phyloP scores from a whole-genome alignment of 2,113 vertebrate genomes.

The Platichthys flesus region DNA sequence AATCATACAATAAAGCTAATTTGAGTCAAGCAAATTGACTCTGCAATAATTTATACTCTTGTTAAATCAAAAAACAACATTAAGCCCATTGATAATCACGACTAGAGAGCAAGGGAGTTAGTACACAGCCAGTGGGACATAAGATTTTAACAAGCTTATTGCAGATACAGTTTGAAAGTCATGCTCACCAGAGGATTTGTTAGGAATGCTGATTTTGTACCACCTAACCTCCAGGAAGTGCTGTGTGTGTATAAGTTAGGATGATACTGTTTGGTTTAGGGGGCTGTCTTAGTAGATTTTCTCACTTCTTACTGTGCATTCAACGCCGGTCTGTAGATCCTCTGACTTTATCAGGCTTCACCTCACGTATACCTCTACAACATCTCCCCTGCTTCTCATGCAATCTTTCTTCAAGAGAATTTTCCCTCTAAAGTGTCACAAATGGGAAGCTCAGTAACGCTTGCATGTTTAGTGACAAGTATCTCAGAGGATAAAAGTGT shows the following conservation, averaged over 20 bases:
- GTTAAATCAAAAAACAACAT: slow-evolving; percentile 17
- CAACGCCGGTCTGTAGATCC: slow-evolving; percentile 11
- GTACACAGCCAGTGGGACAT: slow-evolving; percentile 59
- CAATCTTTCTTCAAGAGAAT: not conserved
- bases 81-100: slow-evolving; percentile 39
- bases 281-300: slow-evolving; percentile 27
- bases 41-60: slow-evolving; percentile 26
- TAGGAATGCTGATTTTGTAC: slow-evolving; percentile 60
- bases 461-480: slow-evolving; percentile 14
- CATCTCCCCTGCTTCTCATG: not conserved
- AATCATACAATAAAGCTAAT: slow-evolving; percentile 21
- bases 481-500: slow-evolving; percentile 42
- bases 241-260: slow-evolving; percentile 16
- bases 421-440: slow-evolving; percentile 10
- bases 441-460: not conserved
- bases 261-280: slow-evolving; percentile 27
- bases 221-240: slow-evolving; percentile 32
- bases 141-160: slow-evolving; percentile 62
- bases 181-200: slow-evolving; percentile 59
- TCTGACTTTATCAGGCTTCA: slow-evolving; percentile 26
- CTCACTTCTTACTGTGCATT: slow-evolving; percentile 10
- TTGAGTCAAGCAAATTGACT: slow-evolving; percentile 5
- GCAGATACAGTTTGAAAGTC: slow-evolving; percentile 44
- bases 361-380: slow-evolving; percentile 14
- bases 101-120: slow-evolving; percentile 47